Percentiles rank a stretch among this genome's conserved stretches.
phyloP scores from a whole-genome alignment of 2,888 invertebrate genomes.

The Trichogramma dendrolimi region DNA sequence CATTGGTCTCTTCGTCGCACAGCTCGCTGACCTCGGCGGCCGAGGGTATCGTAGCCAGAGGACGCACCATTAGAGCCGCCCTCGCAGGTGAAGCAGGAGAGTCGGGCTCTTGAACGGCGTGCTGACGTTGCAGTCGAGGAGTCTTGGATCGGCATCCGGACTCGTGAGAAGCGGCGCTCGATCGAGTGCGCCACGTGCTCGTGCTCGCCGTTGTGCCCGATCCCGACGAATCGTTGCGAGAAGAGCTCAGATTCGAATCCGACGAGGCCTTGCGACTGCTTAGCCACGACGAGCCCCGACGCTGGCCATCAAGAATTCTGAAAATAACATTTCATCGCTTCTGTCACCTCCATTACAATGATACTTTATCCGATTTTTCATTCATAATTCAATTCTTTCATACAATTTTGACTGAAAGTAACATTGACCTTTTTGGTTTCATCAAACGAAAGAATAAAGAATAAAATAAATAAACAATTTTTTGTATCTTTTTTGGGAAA shows the following conservation, averaged over 20 bases:
- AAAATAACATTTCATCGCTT: slow-evolving; percentile 42
- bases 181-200: slow-evolving; percentile 82
- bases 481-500: too few relatives aligned
- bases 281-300: slow-evolving; percentile 82
- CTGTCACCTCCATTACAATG: too few relatives aligned
- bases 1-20: slow-evolving; percentile 55
- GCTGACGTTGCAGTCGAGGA: slow-evolving; percentile 74
- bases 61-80: slow-evolving; percentile 55
- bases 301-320: slow-evolving; percentile 62
- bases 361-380: too few relatives aligned
- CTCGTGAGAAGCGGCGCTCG: slow-evolving; percentile 67
- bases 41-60: slow-evolving; percentile 70
- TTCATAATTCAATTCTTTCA: too few relatives aligned
- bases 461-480: too few relatives aligned
- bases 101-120: slow-evolving; percentile 76
- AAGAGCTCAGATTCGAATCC: slow-evolving; percentile 85
- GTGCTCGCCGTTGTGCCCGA: slow-evolving; percentile 86
- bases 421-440: too few relatives aligned
- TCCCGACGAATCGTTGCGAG: slow-evolving; percentile 86
- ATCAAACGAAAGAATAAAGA: too few relatives aligned
- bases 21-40: slow-evolving; percentile 70
- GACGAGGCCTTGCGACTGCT: slow-evolving; percentile 89
- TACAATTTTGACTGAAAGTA: too few relatives aligned
- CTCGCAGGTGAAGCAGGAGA: slow-evolving; percentile 59
- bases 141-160: slow-evolving; percentile 53